These are phyloP conservation scores for Ypsolopha sequella DNA, from an alignment of 2,888 invertebrate genomes.

Conservation along the genomic window DNA sequence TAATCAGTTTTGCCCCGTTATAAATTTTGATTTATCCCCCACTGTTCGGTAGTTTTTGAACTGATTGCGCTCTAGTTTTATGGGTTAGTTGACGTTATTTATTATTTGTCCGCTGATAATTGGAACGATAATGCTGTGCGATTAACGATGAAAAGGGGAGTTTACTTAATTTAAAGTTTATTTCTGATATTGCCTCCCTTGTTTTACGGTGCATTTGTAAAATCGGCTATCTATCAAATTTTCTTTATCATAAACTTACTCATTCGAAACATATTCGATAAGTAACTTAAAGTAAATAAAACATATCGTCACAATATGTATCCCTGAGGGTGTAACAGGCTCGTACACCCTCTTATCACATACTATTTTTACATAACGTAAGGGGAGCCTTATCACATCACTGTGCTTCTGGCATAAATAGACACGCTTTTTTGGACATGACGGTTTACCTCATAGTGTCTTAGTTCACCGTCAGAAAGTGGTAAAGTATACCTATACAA, in stretches of 20 bases:
- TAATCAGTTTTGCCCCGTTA: constrained; percentile 36
- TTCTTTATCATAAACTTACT: background rate
- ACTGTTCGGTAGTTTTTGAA: constrained; percentile 47
- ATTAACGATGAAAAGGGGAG: background rate
- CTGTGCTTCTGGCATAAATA: too few relatives aligned
- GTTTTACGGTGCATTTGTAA: background rate
- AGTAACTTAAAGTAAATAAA: too few relatives aligned
- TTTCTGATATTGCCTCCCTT: background rate
- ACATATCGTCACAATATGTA: too few relatives aligned
- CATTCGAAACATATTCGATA: background rate
- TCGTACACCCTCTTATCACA: too few relatives aligned
- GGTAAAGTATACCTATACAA: too few relatives aligned
- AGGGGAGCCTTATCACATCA: too few relatives aligned
- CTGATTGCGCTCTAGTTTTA: constrained; percentile 48
- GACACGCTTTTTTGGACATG: too few relatives aligned
- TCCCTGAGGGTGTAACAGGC: too few relatives aligned
- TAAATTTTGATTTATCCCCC: constrained; percentile 46
- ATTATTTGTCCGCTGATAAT: constrained; percentile 4
- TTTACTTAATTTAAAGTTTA: background rate
- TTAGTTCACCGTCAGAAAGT: too few relatives aligned
- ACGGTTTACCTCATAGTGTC: too few relatives aligned
- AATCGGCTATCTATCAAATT: too few relatives aligned
- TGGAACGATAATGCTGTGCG: background rate
- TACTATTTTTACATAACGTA: too few relatives aligned
- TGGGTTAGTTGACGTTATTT: constrained; percentile 18